These are phyloP conservation scores for Zapus hudsonius DNA, from an alignment of 2,113 vertebrate species.

Conservation along the genomic window DNA sequence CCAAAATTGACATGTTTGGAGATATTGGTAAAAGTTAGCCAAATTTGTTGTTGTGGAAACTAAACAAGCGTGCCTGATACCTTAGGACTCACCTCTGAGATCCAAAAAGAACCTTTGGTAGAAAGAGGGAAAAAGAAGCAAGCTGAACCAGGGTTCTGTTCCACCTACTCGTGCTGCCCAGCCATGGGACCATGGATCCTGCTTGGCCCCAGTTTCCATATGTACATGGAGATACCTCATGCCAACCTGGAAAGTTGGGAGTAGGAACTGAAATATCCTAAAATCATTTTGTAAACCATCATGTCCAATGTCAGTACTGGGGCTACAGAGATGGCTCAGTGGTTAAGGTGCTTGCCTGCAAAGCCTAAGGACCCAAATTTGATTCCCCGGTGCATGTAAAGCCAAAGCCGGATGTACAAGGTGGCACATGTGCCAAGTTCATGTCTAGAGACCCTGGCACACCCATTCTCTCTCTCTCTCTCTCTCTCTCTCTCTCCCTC, in stretches of 20 bases:
- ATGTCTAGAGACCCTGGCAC: too few relatives aligned
- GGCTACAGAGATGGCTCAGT: too few relatives aligned
- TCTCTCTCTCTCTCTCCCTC: too few relatives aligned
- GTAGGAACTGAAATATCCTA: constrained; percentile 23
- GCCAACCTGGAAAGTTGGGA: background rate
- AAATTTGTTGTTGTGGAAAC: background rate
- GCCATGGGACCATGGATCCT: too few relatives aligned
- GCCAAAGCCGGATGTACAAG: too few relatives aligned
- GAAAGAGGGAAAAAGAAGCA: background rate
- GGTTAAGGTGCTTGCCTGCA: too few relatives aligned
- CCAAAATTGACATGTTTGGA: background rate
- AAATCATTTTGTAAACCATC: background rate
- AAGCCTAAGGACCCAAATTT: too few relatives aligned
- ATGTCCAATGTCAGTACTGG: background rate
- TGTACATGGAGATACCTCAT: background rate
- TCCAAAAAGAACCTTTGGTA: background rate
- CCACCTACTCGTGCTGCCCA: background rate
- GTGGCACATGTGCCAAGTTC: too few relatives aligned
- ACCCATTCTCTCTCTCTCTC: too few relatives aligned
- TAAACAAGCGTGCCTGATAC: background rate
- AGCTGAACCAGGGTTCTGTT: background rate
- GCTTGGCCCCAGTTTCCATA: background rate
- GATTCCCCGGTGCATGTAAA: too few relatives aligned
- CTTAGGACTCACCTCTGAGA: background rate
- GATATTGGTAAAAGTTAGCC: background rate